Conservation (phyloP, 2,113 vertebrate genomes). For the Ibidorhyncha struthersii region DNA sequence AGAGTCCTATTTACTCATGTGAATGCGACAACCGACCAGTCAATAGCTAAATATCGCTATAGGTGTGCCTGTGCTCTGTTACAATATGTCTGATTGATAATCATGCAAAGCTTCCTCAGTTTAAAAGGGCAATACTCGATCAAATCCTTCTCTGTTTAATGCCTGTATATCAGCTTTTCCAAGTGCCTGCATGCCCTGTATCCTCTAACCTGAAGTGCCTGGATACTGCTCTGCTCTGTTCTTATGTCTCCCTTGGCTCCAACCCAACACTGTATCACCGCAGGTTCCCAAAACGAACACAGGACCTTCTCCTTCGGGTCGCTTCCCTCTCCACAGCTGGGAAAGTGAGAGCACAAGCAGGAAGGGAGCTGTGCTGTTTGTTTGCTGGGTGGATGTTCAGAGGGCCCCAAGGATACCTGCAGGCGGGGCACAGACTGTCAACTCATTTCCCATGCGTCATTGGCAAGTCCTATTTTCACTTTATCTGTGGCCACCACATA, state of each 20-base stretch:
- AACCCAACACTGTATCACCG: fast-evolving
- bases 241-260: not conserved
- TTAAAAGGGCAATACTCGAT: not conserved
- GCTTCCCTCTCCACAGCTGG: not conserved
- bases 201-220: not conserved
- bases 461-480: not conserved
- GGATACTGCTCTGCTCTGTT: fast-evolving
- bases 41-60: not conserved
- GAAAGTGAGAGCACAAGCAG: not conserved
- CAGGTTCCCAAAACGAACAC: not conserved
- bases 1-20: not conserved
- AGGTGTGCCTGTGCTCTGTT: not conserved
- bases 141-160: not conserved
- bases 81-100: not conserved
- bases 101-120: not conserved
- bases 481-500: not conserved
- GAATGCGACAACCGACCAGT: not conserved
- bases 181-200: not conserved
- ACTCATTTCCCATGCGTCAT: not conserved
- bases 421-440: fast-evolving
- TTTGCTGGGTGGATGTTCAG: not conserved
- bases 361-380: not conserved
- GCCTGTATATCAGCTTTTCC: not conserved
- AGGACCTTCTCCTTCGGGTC: not conserved
- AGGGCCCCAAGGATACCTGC: not conserved